Base-by-base conservation (phyloP, 1,140 invertebrate genomes). In the Scylla paramamosain region DNA sequence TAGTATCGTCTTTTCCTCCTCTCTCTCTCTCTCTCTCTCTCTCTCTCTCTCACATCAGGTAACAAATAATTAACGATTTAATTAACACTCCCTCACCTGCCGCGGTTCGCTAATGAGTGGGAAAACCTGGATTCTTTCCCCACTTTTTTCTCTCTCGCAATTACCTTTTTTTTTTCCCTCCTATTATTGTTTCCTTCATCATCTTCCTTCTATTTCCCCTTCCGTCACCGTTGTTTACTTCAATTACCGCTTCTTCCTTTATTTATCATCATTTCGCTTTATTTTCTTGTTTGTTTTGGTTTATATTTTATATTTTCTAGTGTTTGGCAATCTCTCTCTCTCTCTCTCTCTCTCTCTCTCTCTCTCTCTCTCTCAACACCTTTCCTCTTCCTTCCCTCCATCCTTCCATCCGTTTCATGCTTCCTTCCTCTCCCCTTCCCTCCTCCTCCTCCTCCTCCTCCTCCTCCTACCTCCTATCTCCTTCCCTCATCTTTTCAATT, bases 11-110 rank as follows among this genome's bases (percentile, higher is more conserved):
- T 59, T 20, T 59, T 20, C 20, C 8, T n/a, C 20, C 67, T 77
- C 67, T 77, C 67, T 77, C 67, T 77, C 67, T 77, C 67, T 77
- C 67, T 77, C 67, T 77, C 67, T 77, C 67, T 77, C 67, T 77
- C 20, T 77, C 20, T 77, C 67, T 77, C 20, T 77, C n/a, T 77
- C 20, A 16, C 67, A 59, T 77, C 67, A 77, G 67, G 67, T 77
- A 77, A n/a, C 67, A 77, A 77, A 77, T 77, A 77, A 77, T 77
- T 77, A 77, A 77, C 67, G 67, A 25, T n/a, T 25, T 77, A 77
- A 77, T 77, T n/a, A 77, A 77, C 67, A 20, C 6, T 25, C 67
- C 16, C 67, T 77, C n/a, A n/a, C 67, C 67, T n/a, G 67, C n/a
- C 67, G 20, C 67, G 67, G 0, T n/a, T n/a, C 67, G 67, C 20